phyloP scores from a whole-genome alignment of 2,113 vertebrate genomes.

The Ifrita kowaldi region DNA sequence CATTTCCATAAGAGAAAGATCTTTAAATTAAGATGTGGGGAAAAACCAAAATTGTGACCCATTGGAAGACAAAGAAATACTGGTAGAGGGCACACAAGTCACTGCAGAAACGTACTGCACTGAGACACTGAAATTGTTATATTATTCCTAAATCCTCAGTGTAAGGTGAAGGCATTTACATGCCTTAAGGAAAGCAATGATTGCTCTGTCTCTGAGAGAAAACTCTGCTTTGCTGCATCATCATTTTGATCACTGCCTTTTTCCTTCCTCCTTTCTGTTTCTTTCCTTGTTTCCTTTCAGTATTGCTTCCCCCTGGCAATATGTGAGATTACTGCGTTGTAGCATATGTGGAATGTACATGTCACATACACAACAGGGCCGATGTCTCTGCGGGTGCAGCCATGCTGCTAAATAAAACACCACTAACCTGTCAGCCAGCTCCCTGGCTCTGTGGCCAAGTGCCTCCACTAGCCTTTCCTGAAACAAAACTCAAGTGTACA shows the following conservation, averaged over 20 bases:
- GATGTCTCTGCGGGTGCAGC: background rate
- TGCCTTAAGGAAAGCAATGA: background rate
- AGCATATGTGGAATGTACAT: background rate
- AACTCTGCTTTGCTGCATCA: background rate
- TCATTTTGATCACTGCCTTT: background rate
- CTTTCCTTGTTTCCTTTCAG: too few species aligned
- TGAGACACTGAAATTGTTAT: background rate
- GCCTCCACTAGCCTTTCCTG: background rate
- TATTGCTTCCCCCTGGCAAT: background rate
- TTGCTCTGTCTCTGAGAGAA: background rate
- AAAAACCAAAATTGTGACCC: background rate
- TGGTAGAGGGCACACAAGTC: background rate
- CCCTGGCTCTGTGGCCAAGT: background rate
- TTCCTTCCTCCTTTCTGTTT: background rate
- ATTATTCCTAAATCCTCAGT: background rate
- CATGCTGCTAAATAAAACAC: background rate
- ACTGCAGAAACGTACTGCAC: background rate
- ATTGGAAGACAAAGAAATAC: background rate
- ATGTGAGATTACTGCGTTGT: background rate
- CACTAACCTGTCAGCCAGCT: background rate
- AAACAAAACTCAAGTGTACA: background rate
- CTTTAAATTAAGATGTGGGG: background rate
- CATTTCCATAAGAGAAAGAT: background rate
- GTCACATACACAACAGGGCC: background rate
- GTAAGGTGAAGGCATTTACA: background rate